Percentiles rank a stretch among this genome's conserved stretches.
phyloP scores from a whole-genome alignment of 2,888 invertebrate genomes.

The Tenthredo distinguenda region DNA sequence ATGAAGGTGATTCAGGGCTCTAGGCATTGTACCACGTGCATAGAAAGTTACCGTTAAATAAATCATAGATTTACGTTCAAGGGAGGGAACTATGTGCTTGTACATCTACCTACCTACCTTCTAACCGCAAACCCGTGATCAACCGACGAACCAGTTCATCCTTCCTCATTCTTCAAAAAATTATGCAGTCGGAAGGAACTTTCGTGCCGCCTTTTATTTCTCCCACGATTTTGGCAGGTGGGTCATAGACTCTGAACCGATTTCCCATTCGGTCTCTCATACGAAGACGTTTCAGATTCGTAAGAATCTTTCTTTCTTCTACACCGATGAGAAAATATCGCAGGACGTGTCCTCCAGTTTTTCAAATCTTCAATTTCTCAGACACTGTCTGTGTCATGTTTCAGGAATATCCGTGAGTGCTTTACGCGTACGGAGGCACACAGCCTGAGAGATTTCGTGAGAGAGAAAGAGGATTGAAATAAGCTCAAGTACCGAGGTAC shows the following conservation, averaged over 20 bases:
- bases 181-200: background rate
- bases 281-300: background rate
- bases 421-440: background rate
- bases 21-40: constrained; percentile 38
- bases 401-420: background rate
- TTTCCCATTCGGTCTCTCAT: background rate
- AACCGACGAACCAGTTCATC: constrained; percentile 50
- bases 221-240: constrained; percentile 2
- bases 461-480: constrained; percentile 25
- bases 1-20: constrained; percentile 38
- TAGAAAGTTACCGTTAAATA: constrained; percentile 43
- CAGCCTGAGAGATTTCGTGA: background rate
- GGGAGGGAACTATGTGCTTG: constrained; percentile 6
- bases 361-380: background rate
- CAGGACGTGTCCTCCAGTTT: background rate
- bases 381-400: background rate
- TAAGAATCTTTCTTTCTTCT: too few species aligned
- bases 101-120: constrained; percentile 26
- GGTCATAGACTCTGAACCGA: background rate
- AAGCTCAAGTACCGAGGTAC: constrained; percentile 39
- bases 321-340: background rate
- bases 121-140: constrained; percentile 44
- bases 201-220: background rate
- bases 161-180: constrained; percentile 18
- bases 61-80: constrained; percentile 45